Base-by-base conservation (phyloP, 2,888 invertebrate species). In the Andrena hattorfiana region DNA sequence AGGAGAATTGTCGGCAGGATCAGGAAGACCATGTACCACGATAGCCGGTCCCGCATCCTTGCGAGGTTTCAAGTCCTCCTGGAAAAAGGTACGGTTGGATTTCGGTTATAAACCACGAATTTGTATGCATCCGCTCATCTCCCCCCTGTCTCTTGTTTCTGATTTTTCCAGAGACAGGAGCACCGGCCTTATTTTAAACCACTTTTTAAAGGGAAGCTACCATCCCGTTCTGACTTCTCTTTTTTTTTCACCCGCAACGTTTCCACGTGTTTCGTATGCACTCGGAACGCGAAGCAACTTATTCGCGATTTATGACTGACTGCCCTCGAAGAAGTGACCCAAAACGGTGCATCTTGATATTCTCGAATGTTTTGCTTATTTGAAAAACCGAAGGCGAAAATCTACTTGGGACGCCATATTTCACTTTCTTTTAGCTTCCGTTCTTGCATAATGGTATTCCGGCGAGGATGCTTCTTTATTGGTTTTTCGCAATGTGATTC, bases 1-100 rank as follows among this genome's bases (percentile, higher is more conserved):
- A 94, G 92, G 78, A 94, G 91, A 81, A 94, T 94, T 85, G 94
- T 94, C 85, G 94, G 94, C 85, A 94, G 90, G 88, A 94, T 93
- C 88, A 94, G 83, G 87, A 94, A 94, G 86, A 94, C 94, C 93
- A 94, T 94, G 90, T 94, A 94, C 94, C 94, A 94, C 78, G 94
- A 93, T 84, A 94, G 93, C 90, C 93, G 93, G 92, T 94, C 94
- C 91, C 93, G 93, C 94, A 94, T 94, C 90, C 90, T 94, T 89
- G 90, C 89, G 87, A 91, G 88, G 89, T 91, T 91, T 85, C 85
- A 80, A 83, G 87, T 92, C 86, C 89, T 86, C 89, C 92, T 92
- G 90, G 13, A 89, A 89, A 54, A 83, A 73, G 26, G 69, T 70
- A 81, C 63, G 73, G 60, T 20, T 59, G 49, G 51, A 77, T 67